phyloP scores from a whole-genome alignment of 2,888 invertebrate species.

The Agriopis aurantiaria region DNA sequence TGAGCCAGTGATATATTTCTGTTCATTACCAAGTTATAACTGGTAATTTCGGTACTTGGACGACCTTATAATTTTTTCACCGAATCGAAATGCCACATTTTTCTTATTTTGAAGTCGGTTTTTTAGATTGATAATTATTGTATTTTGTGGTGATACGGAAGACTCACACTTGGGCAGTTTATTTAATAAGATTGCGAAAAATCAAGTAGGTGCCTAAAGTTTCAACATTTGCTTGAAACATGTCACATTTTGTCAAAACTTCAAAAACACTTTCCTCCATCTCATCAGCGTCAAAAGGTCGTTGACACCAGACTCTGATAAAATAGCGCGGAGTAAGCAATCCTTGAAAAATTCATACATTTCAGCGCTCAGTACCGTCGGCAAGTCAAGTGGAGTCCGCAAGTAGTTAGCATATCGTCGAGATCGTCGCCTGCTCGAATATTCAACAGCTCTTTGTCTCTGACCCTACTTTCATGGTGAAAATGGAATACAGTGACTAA shows the following conservation, averaged over 20 bases:
- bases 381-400: slow-evolving; percentile 55
- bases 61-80: too few relatives aligned
- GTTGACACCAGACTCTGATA: slow-evolving; percentile 32
- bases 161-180: too few relatives aligned
- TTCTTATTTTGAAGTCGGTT: too few relatives aligned
- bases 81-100: too few relatives aligned
- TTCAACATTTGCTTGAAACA: neutral
- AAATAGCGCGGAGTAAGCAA: slow-evolving; percentile 41
- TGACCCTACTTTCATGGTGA: slow-evolving; percentile 71
- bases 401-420: slow-evolving; percentile 77
- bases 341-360: slow-evolving; percentile 59
- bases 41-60: too few relatives aligned
- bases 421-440: slow-evolving; percentile 77
- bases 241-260: slow-evolving; percentile 22
- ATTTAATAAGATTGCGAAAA: too few relatives aligned
- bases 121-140: too few relatives aligned
- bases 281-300: slow-evolving; percentile 33
- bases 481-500: slow-evolving; percentile 11
- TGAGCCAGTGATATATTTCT: too few relatives aligned
- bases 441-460: slow-evolving; percentile 82
- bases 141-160: too few relatives aligned
- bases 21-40: too few relatives aligned
- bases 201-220: neutral
- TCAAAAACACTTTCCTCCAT: slow-evolving; percentile 17
- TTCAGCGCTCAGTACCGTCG: slow-evolving; percentile 52